Percentiles rank a stretch among this genome's conserved stretches.
Evolutionary conservation across 2,797 vertebrate species (phyloP).

Genomic region (Echeneis naucrates): DNA sequence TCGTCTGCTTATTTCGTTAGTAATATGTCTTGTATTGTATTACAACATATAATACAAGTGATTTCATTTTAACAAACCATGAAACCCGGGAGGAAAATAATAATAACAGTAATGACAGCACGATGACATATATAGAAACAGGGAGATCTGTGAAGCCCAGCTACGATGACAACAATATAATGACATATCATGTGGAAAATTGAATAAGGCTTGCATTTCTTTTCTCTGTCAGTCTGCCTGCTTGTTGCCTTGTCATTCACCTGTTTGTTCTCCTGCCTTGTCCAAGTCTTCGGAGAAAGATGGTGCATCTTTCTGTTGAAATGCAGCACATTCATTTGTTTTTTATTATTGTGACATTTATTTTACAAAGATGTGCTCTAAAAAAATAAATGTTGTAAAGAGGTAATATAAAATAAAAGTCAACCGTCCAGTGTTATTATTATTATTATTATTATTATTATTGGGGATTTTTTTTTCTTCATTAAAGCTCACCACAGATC

Average conservation of each 20-base stretch:
- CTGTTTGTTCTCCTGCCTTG: conserved; percentile 10
- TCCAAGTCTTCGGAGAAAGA: conserved; percentile 32
- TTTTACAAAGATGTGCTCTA: not conserved
- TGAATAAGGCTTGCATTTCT: not conserved
- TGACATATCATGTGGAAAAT: not conserved
- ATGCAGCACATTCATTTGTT: not conserved
- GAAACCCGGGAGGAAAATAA: not conserved
- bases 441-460: not conserved
- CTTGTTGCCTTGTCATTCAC: not conserved
- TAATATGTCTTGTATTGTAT: too few relatives aligned
- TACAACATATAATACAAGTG: too few relatives aligned
- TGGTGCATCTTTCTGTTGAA: conserved; percentile 32
- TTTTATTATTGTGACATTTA: not conserved
- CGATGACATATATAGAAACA: too few relatives aligned
- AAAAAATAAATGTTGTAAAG: too few relatives aligned
- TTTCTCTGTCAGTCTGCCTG: not conserved
- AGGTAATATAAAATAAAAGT: too few relatives aligned
- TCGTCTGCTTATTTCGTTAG: too few relatives aligned
- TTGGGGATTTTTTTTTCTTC: not conserved
- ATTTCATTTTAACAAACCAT: not conserved
- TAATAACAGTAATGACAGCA: too few relatives aligned
- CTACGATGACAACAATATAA: not conserved
- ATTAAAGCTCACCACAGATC: conserved; percentile 30
- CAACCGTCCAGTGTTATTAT: not conserved
- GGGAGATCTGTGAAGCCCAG: not conserved